Conservation (phyloP, 64 coral and sea anemone species). For the Hydrozoanthus tunicans region DNA sequence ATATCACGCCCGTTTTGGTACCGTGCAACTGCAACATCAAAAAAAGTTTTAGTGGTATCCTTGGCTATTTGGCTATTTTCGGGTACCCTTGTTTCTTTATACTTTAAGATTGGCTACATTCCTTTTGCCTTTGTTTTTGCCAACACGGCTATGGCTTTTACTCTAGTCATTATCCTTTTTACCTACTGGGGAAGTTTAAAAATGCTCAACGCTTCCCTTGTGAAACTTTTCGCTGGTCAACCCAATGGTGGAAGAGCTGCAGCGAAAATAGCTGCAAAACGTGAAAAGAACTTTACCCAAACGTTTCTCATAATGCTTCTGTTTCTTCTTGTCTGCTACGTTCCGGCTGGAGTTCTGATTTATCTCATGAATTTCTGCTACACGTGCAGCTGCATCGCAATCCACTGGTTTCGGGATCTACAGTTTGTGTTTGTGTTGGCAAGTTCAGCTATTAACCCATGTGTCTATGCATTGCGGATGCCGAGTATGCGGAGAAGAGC, state of each 20-base stretch:
- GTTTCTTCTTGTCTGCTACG: conserved; percentile 67
- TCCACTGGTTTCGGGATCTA: conserved; percentile 95
- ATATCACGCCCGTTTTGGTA: conserved; percentile 77
- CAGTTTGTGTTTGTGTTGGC: conserved; percentile 81
- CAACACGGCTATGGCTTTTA: conserved; percentile 75
- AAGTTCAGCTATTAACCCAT: conserved; percentile 86
- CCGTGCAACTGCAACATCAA: conserved; percentile 22
- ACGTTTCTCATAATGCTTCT: conserved; percentile 75
- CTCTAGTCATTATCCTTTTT: conserved; percentile 64
- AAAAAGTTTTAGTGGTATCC: conserved; percentile 13
- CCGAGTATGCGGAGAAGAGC: conserved; percentile 19
- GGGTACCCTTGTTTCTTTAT: conserved; percentile 55
- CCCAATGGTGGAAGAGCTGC: background rate
- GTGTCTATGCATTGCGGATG: conserved; percentile 51
- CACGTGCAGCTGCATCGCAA: conserved; percentile 69
- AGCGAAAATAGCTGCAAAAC: conserved; percentile 9
- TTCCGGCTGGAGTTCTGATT: conserved; percentile 73
- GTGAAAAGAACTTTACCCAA: conserved; percentile 80
- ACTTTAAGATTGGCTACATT: conserved; percentile 86
- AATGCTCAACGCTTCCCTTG: conserved; percentile 31
- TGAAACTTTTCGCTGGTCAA: background rate
- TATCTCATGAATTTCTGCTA: conserved; percentile 92
- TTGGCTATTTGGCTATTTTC: conserved; percentile 71
- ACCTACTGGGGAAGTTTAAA: conserved; percentile 53
- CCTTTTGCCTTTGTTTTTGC: conserved; percentile 86